These are phyloP conservation scores for Turnix velox DNA, from an alignment of 2,113 vertebrate species.

Conservation along the genomic window DNA sequence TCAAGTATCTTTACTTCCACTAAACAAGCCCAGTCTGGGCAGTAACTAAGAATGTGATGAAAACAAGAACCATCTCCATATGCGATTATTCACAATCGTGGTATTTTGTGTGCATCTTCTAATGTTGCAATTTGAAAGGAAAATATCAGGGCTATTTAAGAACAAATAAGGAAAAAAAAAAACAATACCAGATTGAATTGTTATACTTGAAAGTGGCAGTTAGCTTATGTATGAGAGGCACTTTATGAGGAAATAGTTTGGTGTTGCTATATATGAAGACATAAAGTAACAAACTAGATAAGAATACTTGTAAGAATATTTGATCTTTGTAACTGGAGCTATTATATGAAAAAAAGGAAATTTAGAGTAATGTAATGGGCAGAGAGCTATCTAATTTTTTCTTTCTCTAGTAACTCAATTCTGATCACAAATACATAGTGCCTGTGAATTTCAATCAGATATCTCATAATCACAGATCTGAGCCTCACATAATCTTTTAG, in stretches of 20 bases:
- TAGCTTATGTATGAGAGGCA: neutral
- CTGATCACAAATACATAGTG: neutral
- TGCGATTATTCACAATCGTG: conserved; percentile 70
- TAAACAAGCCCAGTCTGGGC: conserved; percentile 71
- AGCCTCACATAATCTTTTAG: neutral
- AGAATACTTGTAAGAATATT: neutral
- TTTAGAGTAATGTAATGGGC: neutral
- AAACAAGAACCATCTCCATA: conserved; percentile 74
- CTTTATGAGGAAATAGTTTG: neutral
- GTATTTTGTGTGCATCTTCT: conserved; percentile 66
- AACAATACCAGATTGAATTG: neutral
- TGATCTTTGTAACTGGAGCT: neutral
- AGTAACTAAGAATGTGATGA: conserved; percentile 69
- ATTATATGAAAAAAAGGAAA: neutral
- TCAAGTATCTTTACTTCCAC: conserved; percentile 76
- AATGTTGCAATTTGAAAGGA: conserved; percentile 66
- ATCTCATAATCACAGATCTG: neutral
- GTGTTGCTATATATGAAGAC: neutral
- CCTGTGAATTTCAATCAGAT: neutral
- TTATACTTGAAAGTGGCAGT: neutral
- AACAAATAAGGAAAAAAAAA: neutral
- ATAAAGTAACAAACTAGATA: neutral
- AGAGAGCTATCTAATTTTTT: neutral
- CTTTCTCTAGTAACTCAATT: neutral
- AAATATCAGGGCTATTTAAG: neutral